Base-by-base conservation (phyloP, 2,888 invertebrate species). In the Cetonia aurata region DNA sequence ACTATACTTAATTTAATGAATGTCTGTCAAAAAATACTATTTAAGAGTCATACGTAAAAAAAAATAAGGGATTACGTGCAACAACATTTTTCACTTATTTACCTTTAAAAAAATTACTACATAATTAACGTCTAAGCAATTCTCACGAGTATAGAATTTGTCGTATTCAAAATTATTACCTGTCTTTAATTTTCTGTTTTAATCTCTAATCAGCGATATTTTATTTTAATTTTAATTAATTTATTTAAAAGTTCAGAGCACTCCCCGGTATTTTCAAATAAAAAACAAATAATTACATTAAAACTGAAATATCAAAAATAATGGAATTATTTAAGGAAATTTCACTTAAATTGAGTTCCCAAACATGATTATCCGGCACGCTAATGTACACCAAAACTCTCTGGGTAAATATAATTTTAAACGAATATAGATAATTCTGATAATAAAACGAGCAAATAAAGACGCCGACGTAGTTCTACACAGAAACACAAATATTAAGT, bases 271-370 rank as follows among this genome's bases (percentile, higher is more conserved):
- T 48, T 67, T n/a, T 67, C 15, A 13, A 44, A 55, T 67, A 56
- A 56, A 67, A 53, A 15, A 15, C 15, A 56, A 56, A 48, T 56
- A 67, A 67, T 17, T n/a, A 15, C 33, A 48, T 67, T 57, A 67
- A 57, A 57, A 48, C 56, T 12, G 46, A 57, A 46, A 65, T 56
- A 44, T 56, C 67, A 56, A 57, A 56, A 67, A 57, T 67, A 67
- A 67, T 56, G 56, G 15, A 56, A 67, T 67, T 67, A 67, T 67
- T 67, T 67, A 67, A 67, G 67, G 46, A 67, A 67, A 57, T 57
- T 67, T 67, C 56, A 57, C 37, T 50, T 37, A 57, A 67, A 67
- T 57, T 56, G 57, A 67, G 57, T 67, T 67, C 48, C 56, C n/a
- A 65, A 65, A 65, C 62, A 65, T 41, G 50, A 65, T 65, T 67